Percentiles rank a stretch among this genome's conserved stretches.
phyloP scores from a whole-genome alignment of 2,113 vertebrate genomes.

The Archocentrus centrarchus region DNA sequence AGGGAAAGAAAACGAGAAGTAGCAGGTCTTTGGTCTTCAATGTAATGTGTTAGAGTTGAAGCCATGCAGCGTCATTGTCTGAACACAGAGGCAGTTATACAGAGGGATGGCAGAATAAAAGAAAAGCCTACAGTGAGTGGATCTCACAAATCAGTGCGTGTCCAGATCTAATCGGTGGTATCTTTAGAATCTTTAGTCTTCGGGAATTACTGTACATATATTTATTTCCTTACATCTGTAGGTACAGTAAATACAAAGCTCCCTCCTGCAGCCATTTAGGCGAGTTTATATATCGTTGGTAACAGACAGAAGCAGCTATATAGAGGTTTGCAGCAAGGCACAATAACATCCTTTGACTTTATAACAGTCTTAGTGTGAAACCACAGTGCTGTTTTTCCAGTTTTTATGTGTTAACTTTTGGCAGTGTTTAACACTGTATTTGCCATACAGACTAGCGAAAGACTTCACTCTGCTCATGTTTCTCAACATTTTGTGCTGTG shows the following conservation, averaged over 20 bases:
- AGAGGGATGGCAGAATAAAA: not conserved
- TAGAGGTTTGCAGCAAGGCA: not conserved
- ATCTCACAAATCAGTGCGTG: not conserved
- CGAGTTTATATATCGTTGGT: not conserved
- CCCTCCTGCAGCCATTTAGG: not conserved
- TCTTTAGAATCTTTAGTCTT: not conserved
- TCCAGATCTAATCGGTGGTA: not conserved
- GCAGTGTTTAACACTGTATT: not conserved
- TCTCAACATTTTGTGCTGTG: not conserved
- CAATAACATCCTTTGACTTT: not conserved
- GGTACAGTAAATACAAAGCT: not conserved
- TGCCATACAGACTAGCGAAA: not conserved
- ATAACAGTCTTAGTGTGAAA: not conserved
- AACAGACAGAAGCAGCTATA: not conserved
- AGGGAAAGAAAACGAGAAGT: not conserved
- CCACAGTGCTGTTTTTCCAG: not conserved
- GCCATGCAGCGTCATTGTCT: not conserved
- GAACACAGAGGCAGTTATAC: not conserved
- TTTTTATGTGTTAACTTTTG: not conserved
- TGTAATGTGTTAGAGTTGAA: not conserved
- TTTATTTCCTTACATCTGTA: not conserved
- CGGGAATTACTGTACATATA: not conserved
- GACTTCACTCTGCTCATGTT: not conserved
- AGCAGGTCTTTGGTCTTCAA: not conserved
- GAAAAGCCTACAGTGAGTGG: not conserved